Evolutionary conservation across 1,140 invertebrate species (phyloP).

Genomic region (Caerostris extrusa): DNA sequence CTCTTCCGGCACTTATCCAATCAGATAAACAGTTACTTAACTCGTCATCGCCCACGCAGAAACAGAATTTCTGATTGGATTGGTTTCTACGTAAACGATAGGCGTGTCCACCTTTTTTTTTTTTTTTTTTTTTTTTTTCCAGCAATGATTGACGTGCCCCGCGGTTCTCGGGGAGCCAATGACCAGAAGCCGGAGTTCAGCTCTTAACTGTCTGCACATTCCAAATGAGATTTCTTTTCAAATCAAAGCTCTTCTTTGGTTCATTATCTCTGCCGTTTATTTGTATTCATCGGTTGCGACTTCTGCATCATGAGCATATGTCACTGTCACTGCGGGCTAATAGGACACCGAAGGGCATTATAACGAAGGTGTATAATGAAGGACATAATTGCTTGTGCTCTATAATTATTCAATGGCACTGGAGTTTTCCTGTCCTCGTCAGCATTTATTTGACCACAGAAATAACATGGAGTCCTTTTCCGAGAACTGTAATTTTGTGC

Average conservation of each 20-base stretch:
- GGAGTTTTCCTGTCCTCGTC: neutral
- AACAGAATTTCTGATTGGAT: slow-evolving; percentile 56
- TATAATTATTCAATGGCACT: slow-evolving; percentile 55
- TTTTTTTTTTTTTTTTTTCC: slow-evolving; percentile 1
- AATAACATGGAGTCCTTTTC: neutral
- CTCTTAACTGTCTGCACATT: slow-evolving; percentile 40
- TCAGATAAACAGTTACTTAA: slow-evolving; percentile 39
- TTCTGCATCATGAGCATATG: slow-evolving; percentile 33
- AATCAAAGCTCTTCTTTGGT: slow-evolving; percentile 26
- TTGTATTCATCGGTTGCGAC: slow-evolving; percentile 55
- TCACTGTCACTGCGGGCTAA: slow-evolving; percentile 42
- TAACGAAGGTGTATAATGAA: slow-evolving; percentile 58
- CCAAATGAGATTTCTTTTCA: slow-evolving; percentile 58
- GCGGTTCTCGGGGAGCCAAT: slow-evolving; percentile 57
- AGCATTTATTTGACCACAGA: neutral
- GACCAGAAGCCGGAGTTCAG: slow-evolving; percentile 70
- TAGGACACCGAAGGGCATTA: slow-evolving; percentile 10
- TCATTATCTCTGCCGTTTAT: slow-evolving; percentile 42
- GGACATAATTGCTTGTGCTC: slow-evolving; percentile 34
- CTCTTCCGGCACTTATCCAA: slow-evolving; percentile 38
- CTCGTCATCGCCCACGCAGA: slow-evolving; percentile 56
- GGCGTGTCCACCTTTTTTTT: slow-evolving; percentile 35
- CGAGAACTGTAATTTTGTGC: neutral
- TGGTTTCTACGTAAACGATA: slow-evolving; percentile 56
- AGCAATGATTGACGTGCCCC: slow-evolving; percentile 63